Evolutionary conservation across 2,888 invertebrate species (phyloP).

Genomic region (Ormyrus thymus): DNA sequence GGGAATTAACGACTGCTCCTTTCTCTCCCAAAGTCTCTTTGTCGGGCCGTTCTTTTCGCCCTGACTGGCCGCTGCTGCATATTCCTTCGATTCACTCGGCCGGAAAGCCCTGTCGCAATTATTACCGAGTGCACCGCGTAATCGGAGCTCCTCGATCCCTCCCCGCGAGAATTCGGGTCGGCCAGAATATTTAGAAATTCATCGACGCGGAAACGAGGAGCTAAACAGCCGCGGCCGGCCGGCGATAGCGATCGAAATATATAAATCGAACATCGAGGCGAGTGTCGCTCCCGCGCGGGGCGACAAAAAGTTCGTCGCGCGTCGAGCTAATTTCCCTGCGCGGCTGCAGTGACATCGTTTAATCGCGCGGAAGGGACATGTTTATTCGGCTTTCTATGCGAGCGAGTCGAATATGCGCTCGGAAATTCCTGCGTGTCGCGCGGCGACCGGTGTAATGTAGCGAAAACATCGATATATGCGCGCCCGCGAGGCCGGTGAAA

Average conservation of each 20-base stretch:
- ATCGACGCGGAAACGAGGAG: not conserved
- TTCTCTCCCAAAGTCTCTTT: slow-evolving; percentile 17
- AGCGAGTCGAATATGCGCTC: slow-evolving; percentile 9
- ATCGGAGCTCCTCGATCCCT: too few relatives aligned
- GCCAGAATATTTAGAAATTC: not conserved
- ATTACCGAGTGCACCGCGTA: too few relatives aligned
- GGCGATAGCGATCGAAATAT: slow-evolving; percentile 2
- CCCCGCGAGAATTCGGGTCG: too few relatives aligned
- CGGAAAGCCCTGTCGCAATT: too few relatives aligned
- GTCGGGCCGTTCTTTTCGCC: not conserved
- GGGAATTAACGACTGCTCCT: slow-evolving; percentile 38
- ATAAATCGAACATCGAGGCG: not conserved
- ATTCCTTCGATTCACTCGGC: not conserved
- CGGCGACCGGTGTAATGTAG: slow-evolving; percentile 48
- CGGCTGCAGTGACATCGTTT: slow-evolving; percentile 35
- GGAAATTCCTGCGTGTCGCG: slow-evolving; percentile 29
- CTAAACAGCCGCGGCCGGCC: not conserved
- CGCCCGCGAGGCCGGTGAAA: slow-evolving; percentile 15
- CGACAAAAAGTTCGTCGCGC: not conserved
- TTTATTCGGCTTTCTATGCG: slow-evolving; percentile 52
- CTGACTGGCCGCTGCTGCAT: not conserved
- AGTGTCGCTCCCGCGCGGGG: not conserved
- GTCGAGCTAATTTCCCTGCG: slow-evolving; percentile 47
- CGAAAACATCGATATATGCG: slow-evolving; percentile 44
- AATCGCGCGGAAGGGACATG: slow-evolving; percentile 54